phyloP scores from a whole-genome alignment of 2,888 invertebrate genomes.

The Furcula furcula region DNA sequence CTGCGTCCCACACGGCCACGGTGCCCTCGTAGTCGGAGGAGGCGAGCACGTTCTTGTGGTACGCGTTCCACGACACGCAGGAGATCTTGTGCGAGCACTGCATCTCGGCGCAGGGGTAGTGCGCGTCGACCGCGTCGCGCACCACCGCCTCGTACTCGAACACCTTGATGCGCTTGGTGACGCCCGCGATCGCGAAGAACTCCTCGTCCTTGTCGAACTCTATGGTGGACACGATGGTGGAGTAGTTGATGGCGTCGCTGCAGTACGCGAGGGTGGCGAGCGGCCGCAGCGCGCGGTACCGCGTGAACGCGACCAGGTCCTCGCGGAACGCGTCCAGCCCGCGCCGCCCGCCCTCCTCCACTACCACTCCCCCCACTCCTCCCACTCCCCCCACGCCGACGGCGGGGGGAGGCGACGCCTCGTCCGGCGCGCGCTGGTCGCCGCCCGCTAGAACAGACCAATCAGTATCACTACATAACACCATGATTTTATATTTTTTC shows the following conservation, averaged over 20 bases:
- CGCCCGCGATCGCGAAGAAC: conserved; percentile 97
- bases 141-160: conserved; percentile 94
- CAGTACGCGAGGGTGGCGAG: conserved; percentile 95
- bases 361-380: conserved; percentile 36
- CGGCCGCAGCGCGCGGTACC: conserved; percentile 83
- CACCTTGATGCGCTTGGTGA: conserved; percentile 96
- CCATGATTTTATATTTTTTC: too few species aligned
- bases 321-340: conserved; percentile 90
- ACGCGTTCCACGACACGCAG: conserved; percentile 96
- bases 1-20: conserved; percentile 96
- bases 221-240: conserved; percentile 94
- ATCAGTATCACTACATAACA: too few species aligned
- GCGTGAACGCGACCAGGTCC: conserved; percentile 81
- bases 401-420: conserved; percentile 9
- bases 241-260: conserved; percentile 92
- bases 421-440: conserved; percentile 47
- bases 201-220: conserved; percentile 98
- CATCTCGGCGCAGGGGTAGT: conserved; percentile 96
- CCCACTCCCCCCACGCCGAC: conserved; percentile 19
- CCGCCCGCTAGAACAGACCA: conserved; percentile 18
- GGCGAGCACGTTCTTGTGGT: conserved; percentile 90
- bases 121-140: conserved; percentile 92
- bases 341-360: conserved; percentile 17
- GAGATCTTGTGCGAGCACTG: conserved; percentile 95
- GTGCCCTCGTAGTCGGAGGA: conserved; percentile 97